Base-by-base conservation (phyloP, 2,797 vertebrate species). In the Platalea minor region DNA sequence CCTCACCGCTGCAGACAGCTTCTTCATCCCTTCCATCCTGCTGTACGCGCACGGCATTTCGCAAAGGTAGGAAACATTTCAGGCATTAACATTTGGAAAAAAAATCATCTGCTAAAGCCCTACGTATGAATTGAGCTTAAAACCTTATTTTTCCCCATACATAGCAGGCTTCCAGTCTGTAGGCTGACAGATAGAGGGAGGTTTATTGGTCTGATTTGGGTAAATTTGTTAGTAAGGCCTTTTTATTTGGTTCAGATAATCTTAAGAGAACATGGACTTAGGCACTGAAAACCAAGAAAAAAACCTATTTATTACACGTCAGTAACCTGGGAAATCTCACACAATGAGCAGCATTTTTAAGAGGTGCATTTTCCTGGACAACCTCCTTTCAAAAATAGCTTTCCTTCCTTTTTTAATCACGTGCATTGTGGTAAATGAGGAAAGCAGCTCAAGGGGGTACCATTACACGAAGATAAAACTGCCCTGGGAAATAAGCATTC, bases 21-120 rank as follows among this genome's bases (percentile, higher is more conserved):
- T 2, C 0, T 25, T n/a, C 17, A 6, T 48, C 73, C 59, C 33
- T 48, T 50, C 60, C 26, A n/a, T n/a, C 35, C 41, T 23, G 17
- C 6, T 13, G 50, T 43, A 33, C 0, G 0, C 64, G 46, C 50
- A 18, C 0, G 14, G 21, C 35, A 31, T 29, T 25, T 67, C 68
- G 46, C 78, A 67, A 89, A 87, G 14, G 8, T 2, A 15, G 17
- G 39, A 67, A 60, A 73, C 4, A 5, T 45, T 72, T 87, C 31
- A n/a, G n/a, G 51, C 50, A 39, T 31, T 65, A 76, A 53, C 37
- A 43, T 19, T 76, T 80, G 25, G 43, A 26, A 60, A 64, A 11
- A 41, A 79, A 79, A 51, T 72, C 39, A 83, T 39, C 59, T 86
- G 68, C 23, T 51, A 60, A 35, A 73, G 26, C 14, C 8, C 0